Evolutionary conservation across 2,797 vertebrate genomes (phyloP).

Genomic region (Clarias platycephalus): DNA sequence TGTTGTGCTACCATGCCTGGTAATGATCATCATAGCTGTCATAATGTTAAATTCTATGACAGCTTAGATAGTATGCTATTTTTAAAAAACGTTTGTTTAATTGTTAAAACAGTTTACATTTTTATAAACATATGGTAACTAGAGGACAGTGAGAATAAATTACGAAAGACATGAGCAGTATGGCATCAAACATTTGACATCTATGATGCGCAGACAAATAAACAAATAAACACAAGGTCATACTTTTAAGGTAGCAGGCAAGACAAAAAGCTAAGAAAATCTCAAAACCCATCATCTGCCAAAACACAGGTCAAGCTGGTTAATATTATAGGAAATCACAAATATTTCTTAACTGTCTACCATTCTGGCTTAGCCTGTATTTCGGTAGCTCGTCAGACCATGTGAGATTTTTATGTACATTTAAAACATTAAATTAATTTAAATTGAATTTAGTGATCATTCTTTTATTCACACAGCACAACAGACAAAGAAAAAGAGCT

Average conservation of each 20-base stretch:
- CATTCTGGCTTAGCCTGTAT: neutral
- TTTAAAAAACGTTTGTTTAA: neutral
- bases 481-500: neutral
- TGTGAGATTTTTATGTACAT: no score
- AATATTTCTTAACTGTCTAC: neutral
- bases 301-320: neutral
- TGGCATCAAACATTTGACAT: neutral
- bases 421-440: neutral
- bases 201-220: neutral
- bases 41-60: neutral
- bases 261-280: neutral
- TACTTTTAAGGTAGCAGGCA: neutral
- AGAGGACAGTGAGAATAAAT: neutral
- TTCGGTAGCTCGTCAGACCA: neutral
- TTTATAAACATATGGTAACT: neutral
- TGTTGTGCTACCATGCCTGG: neutral
- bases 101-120: constrained; percentile 2
- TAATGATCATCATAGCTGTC: constrained; percentile 1
- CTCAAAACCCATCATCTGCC: neutral
- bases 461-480: neutral
- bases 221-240: neutral
- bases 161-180: neutral
- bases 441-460: neutral
- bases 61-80: neutral
- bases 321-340: neutral